Evolutionary conservation across 2,797 vertebrate genomes (phyloP).

Genomic region (Hipposideros larvatus): DNA sequence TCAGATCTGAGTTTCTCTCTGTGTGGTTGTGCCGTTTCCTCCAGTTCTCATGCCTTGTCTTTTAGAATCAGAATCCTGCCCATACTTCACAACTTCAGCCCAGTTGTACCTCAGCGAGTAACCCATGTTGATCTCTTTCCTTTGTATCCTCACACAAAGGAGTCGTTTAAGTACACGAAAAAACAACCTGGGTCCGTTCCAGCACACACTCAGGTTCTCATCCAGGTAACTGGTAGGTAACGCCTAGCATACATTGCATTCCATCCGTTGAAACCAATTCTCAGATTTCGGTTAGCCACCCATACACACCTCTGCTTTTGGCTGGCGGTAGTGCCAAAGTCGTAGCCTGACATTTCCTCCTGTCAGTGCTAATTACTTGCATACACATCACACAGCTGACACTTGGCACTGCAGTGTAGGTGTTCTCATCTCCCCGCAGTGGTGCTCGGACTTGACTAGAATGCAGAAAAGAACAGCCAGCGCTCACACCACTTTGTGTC

Average conservation of each 20-base stretch:
- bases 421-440: not conserved
- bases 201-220: not conserved
- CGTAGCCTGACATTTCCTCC: not conserved
- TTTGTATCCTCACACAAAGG: not conserved
- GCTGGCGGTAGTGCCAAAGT: not conserved
- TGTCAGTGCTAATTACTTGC: not conserved
- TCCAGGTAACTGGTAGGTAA: not conserved
- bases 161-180: not conserved
- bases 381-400: not conserved
- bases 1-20: not conserved
- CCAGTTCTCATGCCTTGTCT: not conserved
- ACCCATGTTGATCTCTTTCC: not conserved
- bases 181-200: not conserved
- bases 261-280: not conserved
- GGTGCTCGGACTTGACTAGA: not conserved
- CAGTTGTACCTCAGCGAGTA: not conserved
- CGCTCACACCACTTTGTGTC: not conserved
- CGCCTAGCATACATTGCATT: not conserved
- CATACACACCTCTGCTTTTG: not conserved
- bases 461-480: not conserved
- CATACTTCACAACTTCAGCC: conserved; percentile 26
- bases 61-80: not conserved
- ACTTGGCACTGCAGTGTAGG: not conserved
- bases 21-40: not conserved
- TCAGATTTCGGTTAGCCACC: not conserved